Conservation (phyloP, 2,113 vertebrate genomes). For the Ammodytes dubius region DNA sequence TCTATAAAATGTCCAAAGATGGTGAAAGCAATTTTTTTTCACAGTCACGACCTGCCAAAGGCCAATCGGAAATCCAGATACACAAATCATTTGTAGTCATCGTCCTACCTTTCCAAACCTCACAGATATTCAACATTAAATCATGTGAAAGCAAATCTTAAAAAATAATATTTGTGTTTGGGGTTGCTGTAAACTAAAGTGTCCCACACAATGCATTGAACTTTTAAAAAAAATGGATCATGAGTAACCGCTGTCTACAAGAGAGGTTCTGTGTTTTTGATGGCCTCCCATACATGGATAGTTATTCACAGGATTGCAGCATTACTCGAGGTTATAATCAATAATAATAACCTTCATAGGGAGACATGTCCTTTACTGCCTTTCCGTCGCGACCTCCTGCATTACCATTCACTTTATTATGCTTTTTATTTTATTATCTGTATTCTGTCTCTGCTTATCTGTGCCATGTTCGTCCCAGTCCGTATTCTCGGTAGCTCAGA, state of each 20-base stretch:
- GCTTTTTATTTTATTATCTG: slow-evolving; percentile 10
- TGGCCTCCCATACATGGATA: too few relatives aligned
- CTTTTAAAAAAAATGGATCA: not conserved
- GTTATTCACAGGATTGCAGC: slow-evolving; percentile 8
- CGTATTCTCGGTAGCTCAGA: slow-evolving; percentile 30
- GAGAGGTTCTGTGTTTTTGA: not conserved
- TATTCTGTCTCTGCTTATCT: slow-evolving; percentile 20
- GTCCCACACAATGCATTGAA: too few relatives aligned
- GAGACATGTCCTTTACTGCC: slow-evolving; percentile 14
- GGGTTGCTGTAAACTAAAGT: too few relatives aligned
- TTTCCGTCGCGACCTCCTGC: not conserved
- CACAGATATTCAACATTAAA: not conserved
- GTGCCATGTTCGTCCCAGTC: slow-evolving; percentile 39
- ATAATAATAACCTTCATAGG: slow-evolving; percentile 27
- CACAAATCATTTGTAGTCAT: not conserved
- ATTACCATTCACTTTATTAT: slow-evolving; percentile 11
- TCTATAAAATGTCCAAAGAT: not conserved
- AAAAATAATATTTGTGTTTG: too few relatives aligned
- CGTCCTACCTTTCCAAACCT: not conserved
- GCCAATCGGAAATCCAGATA: not conserved
- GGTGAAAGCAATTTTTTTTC: not conserved
- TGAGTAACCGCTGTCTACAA: slow-evolving; percentile 2
- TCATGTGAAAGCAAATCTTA: not conserved
- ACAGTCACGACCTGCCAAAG: not conserved
- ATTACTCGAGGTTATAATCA: not conserved